Conservation (phyloP, 64 coral and sea anemone genomes). For the Astreopora myriophthalma region DNA sequence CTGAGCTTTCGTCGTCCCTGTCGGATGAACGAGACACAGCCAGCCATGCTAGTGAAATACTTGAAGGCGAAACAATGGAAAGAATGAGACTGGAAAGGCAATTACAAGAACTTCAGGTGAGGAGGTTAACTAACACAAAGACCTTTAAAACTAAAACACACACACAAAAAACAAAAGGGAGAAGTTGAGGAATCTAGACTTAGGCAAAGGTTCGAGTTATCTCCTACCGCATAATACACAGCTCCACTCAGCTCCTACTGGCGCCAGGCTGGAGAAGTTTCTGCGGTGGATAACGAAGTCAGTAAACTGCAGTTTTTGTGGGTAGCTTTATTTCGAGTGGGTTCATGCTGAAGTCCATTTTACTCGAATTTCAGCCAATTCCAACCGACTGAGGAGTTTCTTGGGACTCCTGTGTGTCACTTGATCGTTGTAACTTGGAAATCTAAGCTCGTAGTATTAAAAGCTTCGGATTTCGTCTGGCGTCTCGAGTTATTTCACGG, state of each 20-base stretch:
- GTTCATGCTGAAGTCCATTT: background rate
- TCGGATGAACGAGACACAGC: slow-evolving; percentile 87
- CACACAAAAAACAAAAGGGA: too few relatives aligned
- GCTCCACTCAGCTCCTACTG: too few relatives aligned
- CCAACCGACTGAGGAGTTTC: background rate
- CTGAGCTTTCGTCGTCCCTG: slow-evolving; percentile 76
- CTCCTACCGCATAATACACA: too few relatives aligned
- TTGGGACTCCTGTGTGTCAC: background rate
- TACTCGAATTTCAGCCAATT: background rate
- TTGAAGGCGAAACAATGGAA: slow-evolving; percentile 93
- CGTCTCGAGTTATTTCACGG: too few relatives aligned
- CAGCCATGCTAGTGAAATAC: slow-evolving; percentile 72
- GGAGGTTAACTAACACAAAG: background rate
- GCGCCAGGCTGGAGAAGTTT: too few relatives aligned
- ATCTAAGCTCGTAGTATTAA: too few relatives aligned
- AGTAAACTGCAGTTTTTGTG: too few relatives aligned
- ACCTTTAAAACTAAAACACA: too few relatives aligned
- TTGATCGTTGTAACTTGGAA: background rate
- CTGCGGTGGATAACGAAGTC: too few relatives aligned
- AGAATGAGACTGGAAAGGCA: slow-evolving; percentile 90
- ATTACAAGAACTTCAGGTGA: slow-evolving; percentile 86
- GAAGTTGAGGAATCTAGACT: background rate
- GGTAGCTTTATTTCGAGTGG: too few relatives aligned
- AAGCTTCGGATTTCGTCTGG: too few relatives aligned
- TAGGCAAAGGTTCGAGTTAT: too few relatives aligned